phyloP scores from a whole-genome alignment of 2,797 vertebrate genomes.

The Labeo calbasu region DNA sequence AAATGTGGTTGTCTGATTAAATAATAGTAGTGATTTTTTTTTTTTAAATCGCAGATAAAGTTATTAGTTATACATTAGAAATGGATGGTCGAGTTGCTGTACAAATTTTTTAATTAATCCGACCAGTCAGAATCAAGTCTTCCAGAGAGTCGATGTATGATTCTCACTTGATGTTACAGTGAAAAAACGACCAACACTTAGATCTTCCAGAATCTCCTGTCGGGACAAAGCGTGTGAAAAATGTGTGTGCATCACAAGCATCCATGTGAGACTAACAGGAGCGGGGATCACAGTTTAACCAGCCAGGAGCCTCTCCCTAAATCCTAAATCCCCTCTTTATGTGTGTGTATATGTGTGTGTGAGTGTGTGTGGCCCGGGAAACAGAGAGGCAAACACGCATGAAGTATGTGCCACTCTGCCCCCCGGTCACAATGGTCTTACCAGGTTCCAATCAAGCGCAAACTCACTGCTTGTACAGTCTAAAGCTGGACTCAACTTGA shows the following conservation, averaged over 20 bases:
- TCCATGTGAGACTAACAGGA: conserved; percentile 63
- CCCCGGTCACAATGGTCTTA: conserved; percentile 42
- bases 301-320: conserved; percentile 61
- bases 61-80: not conserved
- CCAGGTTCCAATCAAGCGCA: conserved; percentile 46
- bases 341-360: conserved; percentile 33
- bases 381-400: conserved; percentile 63
- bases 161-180: not conserved
- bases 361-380: conserved; percentile 56
- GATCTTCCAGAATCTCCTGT: conserved; percentile 27
- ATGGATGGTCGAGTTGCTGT: not conserved
- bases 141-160: not conserved
- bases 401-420: conserved; percentile 59
- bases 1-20: not conserved
- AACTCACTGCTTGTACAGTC: conserved; percentile 31
- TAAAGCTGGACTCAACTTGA: conserved; percentile 22
- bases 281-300: conserved; percentile 58
- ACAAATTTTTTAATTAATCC: not conserved
- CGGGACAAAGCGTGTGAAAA: conserved; percentile 55
- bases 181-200: not conserved
- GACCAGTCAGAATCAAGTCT: conserved; percentile 2
- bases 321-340: conserved; percentile 63
- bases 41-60: not conserved
- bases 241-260: conserved; percentile 57
- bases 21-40: too few relatives aligned